Conservation (phyloP, 1,140 invertebrate genomes). For the Drosophila carrolli region DNA sequence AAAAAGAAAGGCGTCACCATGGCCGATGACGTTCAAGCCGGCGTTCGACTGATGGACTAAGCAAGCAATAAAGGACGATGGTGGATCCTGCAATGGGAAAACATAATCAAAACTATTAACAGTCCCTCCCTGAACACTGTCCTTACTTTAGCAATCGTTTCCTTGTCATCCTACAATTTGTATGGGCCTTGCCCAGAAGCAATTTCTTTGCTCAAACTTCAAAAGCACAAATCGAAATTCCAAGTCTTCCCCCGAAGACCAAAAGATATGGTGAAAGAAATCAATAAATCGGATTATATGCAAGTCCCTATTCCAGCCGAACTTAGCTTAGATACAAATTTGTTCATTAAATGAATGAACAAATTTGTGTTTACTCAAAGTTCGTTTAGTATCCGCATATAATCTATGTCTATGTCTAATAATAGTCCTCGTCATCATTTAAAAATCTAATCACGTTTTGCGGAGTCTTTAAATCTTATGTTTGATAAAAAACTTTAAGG, state of each 20-base stretch:
- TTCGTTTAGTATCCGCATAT: too few relatives aligned
- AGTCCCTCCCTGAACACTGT: conserved; percentile 4
- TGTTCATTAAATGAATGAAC: too few relatives aligned
- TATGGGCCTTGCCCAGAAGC: not conserved
- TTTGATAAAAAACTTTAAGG: not conserved
- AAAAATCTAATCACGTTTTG: not conserved
- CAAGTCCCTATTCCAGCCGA: too few relatives aligned
- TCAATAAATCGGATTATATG: too few relatives aligned
- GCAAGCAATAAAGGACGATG: not conserved
- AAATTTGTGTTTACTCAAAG: too few relatives aligned
- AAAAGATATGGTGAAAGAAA: not conserved
- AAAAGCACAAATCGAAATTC: conserved; percentile 24
- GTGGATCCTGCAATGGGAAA: conserved; percentile 19
- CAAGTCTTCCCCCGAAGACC: conserved; percentile 54
- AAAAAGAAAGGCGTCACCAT: conserved; percentile 75
- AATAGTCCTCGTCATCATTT: not conserved
- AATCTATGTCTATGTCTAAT: not conserved
- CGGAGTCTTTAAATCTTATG: not conserved
- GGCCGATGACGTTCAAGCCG: conserved; percentile 68
- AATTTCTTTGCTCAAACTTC: conserved; percentile 52
- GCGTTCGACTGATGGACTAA: conserved; percentile 69
- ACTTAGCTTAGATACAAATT: too few relatives aligned
- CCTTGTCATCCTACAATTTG: not conserved
- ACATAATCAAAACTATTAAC: conserved; percentile 49
- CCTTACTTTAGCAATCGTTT: not conserved